These are phyloP conservation scores for Heliconius hermathena DNA, from an alignment of 1,140 invertebrate species.

Conservation along the genomic window DNA sequence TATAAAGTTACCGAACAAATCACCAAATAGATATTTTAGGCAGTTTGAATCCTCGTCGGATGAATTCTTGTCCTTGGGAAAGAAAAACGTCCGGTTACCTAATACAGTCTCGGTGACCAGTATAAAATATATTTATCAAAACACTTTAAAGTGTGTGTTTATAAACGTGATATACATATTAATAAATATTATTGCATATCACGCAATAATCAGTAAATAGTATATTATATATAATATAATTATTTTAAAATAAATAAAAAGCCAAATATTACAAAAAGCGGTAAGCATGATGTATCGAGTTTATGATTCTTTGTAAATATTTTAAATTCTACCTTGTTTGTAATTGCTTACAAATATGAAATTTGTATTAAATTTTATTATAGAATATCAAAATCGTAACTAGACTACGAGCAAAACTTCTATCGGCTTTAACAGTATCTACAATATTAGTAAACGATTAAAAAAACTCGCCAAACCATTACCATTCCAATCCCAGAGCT, in stretches of 20 bases:
- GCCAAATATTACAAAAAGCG: conserved; percentile 78
- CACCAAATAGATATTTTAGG: conserved; percentile 84
- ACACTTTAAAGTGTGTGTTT: conserved; percentile 2
- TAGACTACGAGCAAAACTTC: conserved; percentile 64
- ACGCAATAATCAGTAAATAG: conserved; percentile 20
- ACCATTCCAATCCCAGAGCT: conserved; percentile 67
- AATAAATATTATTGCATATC: conserved; percentile 34
- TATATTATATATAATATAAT: conserved; percentile 39
- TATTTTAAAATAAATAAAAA: conserved; percentile 67
- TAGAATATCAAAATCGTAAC: conserved; percentile 51
- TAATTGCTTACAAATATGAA: neutral
- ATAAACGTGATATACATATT: conserved; percentile 47
- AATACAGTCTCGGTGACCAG: conserved; percentile 10
- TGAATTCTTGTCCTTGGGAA: conserved; percentile 76
- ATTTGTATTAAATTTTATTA: neutral
- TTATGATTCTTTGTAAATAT: conserved; percentile 22
- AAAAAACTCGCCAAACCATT: conserved; percentile 69
- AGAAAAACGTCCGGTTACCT: conserved; percentile 63
- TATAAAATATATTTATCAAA: conserved; percentile 9
- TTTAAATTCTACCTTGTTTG: conserved; percentile 23
- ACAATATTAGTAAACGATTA: conserved; percentile 57
- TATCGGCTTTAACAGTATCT: conserved; percentile 53
- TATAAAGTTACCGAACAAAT: conserved; percentile 82
- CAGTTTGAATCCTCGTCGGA: conserved; percentile 85
- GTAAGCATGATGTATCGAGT: conserved; percentile 57